Percentiles rank a stretch among this genome's conserved stretches.
These are phyloP conservation scores for Perizoma affinitatum DNA, from an alignment of 2,888 invertebrate species.

Conservation along the genomic window DNA sequence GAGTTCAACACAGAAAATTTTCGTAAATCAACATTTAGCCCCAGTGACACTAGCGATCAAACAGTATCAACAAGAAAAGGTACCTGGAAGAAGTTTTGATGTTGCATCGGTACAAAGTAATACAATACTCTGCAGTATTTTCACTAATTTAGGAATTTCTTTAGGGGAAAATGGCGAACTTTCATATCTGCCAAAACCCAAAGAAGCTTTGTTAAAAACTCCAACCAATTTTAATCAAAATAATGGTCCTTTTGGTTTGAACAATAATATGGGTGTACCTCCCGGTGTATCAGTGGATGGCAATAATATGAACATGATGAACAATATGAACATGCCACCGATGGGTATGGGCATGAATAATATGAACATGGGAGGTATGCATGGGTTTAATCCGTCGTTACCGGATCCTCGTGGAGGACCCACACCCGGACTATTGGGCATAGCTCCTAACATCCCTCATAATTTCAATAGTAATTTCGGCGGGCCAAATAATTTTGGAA, in stretches of 20 bases:
- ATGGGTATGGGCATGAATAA: conserved; percentile 77
- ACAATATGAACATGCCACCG: conserved; percentile 64
- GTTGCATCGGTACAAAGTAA: conserved; percentile 79
- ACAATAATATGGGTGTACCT: conserved; percentile 58
- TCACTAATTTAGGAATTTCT: conserved; percentile 85
- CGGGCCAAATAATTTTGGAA: conserved; percentile 71
- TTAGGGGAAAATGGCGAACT: conserved; percentile 85
- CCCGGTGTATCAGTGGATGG: conserved; percentile 59
- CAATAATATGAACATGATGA: conserved; percentile 65
- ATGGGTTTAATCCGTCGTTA: conserved; percentile 70
- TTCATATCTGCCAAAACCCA: conserved; percentile 75
- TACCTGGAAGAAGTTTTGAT: conserved; percentile 82
- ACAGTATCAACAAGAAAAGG: conserved; percentile 84
- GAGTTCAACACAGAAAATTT: conserved; percentile 88
- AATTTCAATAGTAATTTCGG: conserved; percentile 71
- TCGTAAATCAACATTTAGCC: conserved; percentile 88
- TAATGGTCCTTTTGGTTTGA: conserved; percentile 62
- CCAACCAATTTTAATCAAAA: conserved; percentile 70
- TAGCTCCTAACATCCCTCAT: conserved; percentile 82
- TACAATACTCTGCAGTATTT: conserved; percentile 82
- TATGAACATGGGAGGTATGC: conserved; percentile 72
- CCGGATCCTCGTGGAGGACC: conserved; percentile 78
- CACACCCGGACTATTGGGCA: conserved; percentile 83
- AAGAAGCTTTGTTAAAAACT: conserved; percentile 76
- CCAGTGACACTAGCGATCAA: conserved; percentile 85